Evolutionary conservation across 2,797 vertebrate species (phyloP).

Genomic region (Microhierax caerulescens): DNA sequence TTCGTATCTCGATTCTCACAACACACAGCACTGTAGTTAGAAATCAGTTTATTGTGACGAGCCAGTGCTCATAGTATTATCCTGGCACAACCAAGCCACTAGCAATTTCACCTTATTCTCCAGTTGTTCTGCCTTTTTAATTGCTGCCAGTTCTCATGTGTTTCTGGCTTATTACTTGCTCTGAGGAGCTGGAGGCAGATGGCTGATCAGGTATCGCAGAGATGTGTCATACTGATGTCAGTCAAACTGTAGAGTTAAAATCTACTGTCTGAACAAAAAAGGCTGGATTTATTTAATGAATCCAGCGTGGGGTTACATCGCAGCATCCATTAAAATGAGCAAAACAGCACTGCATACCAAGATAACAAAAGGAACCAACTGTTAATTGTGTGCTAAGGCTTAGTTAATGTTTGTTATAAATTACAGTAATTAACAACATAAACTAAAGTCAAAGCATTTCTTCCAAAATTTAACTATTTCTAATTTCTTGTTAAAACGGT

Average conservation of each 20-base stretch:
- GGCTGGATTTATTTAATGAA: background rate
- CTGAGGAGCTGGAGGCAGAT: background rate
- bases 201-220: background rate
- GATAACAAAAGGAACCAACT: background rate
- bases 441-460: background rate
- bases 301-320: background rate
- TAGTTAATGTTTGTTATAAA: background rate
- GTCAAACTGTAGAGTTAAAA: background rate
- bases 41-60: constrained; percentile 28
- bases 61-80: constrained; percentile 3
- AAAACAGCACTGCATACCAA: background rate
- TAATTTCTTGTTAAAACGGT: background rate
- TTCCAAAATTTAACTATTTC: background rate
- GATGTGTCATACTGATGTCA: background rate
- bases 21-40: background rate
- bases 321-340: background rate
- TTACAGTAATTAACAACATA: background rate
- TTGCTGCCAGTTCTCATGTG: background rate
- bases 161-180: background rate
- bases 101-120: constrained; percentile 41
- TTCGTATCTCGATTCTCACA: background rate
- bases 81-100: background rate
- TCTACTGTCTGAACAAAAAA: background rate
- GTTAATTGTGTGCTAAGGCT: background rate
- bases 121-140: constrained; percentile 3